Evolutionary conservation across 2,113 vertebrate genomes (phyloP).

Genomic region (Hypocryptadius cinnamomeus): DNA sequence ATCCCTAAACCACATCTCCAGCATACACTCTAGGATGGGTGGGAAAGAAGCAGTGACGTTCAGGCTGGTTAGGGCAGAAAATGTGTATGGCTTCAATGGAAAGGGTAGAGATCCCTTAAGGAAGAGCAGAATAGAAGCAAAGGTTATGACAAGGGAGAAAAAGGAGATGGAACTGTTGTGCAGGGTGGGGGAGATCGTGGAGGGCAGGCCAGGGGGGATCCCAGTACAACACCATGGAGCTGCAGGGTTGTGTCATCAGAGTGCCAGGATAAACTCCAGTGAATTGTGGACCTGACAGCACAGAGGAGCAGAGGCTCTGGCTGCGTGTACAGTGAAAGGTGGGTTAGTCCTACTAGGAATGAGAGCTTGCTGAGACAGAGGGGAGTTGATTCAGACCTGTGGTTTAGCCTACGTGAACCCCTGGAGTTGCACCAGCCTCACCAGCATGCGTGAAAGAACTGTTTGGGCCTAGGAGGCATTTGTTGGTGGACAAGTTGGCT

Average conservation of each 20-base stretch:
- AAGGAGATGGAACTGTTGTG: neutral
- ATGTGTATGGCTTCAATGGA: neutral
- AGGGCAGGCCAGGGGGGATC: neutral
- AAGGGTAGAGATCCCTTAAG: neutral
- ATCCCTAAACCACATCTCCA: neutral
- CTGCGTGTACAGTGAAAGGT: neutral
- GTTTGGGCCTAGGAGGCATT: neutral
- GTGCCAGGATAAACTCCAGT: neutral
- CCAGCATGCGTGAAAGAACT: neutral
- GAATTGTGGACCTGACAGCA: too few species aligned
- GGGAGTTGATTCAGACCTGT: neutral
- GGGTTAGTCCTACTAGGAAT: neutral
- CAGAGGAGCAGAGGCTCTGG: neutral
- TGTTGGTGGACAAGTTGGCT: neutral
- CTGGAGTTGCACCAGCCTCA: neutral
- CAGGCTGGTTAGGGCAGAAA: neutral
- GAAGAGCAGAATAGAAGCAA: neutral
- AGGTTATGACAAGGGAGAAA: neutral
- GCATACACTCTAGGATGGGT: neutral
- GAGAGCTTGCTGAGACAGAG: neutral
- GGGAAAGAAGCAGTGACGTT: neutral
- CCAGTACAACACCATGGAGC: neutral
- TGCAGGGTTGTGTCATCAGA: neutral
- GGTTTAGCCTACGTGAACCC: neutral
- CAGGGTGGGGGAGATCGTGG: fast-evolving